Evolutionary conservation across 2,113 vertebrate genomes (phyloP), one percentile per base, ranked within the genome.

Genomic region (Melanocharis versteri): DNA sequence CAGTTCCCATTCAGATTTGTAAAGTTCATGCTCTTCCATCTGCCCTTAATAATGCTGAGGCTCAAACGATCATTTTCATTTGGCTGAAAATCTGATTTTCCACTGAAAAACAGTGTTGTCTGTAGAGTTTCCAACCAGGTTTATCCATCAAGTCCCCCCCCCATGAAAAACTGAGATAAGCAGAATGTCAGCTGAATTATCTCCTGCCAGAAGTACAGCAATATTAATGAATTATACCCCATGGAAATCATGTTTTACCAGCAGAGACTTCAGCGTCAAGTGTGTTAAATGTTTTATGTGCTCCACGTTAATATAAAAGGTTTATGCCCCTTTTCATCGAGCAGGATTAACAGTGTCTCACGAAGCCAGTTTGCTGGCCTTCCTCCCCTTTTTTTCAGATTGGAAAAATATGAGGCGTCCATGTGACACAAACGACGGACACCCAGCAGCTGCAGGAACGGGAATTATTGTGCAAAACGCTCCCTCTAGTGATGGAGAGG

Each of bases 401-500:
- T 68, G 87, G 88, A 95, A 92, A 95, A 96, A 81, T 44, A 91
- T 15, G 83, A 95, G 80, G 61, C 42, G 62, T 79, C 60, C 72
- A 48, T 47, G 92, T 51, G 88, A 72, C 60, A 45, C 0, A 28
- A 57, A 19, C 2, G 2, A 50, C 0, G 53, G 64, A 42, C 82
- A 76, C 37, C 9, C 31, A 24, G 73, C 48, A 75, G 61, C 0
- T 6, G 40, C 31, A 57, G 82, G 61, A 28, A 48, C 0, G 16
- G 66, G 60, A 40, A 60, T 42, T 54, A 5, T 0, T 33, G 12
- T 16, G 91, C 73, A 11, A 40, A 77, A 82, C 4, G 28, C 94
- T 93, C 96, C 97, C 95, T 89, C 97, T 95, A 95, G 96, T 77
- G 96, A 53, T 20, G 47, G 11, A 70, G 61, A 84, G 11, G 20